phyloP scores from a whole-genome alignment of 2,797 vertebrate species.

The Hypotaenidia philippensis region DNA sequence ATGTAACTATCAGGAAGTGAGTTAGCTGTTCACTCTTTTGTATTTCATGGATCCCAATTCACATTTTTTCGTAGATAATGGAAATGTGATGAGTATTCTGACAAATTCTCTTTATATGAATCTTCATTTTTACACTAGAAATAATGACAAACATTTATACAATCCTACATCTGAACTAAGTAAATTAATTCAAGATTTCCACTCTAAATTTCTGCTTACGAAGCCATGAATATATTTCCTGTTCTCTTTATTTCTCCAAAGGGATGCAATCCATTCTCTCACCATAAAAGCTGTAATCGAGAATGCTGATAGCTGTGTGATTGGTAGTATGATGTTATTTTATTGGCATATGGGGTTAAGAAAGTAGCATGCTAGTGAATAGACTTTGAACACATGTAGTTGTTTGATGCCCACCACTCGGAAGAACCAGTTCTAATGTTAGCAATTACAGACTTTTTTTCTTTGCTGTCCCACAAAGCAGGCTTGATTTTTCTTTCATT shows the following conservation, averaged over 20 bases:
- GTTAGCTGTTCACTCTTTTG: conserved; percentile 37
- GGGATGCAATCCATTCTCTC: conserved; percentile 34
- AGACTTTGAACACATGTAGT: conserved; percentile 8
- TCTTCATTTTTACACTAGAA: conserved; percentile 49
- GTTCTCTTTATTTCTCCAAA: conserved; percentile 48
- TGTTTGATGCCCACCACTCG: conserved; percentile 12
- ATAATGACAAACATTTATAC: conserved; percentile 64
- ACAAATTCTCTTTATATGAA: conserved; percentile 10
- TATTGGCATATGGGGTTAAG: conserved; percentile 16
- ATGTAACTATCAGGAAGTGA: conserved; percentile 16
- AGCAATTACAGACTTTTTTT: not conserved
- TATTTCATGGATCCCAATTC: conserved; percentile 50
- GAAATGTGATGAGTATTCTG: conserved; percentile 35
- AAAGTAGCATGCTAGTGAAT: conserved; percentile 2
- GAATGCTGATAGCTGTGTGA: not conserved
- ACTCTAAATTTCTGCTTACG: conserved; percentile 38
- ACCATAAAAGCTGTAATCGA: conserved; percentile 33
- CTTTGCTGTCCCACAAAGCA: not conserved
- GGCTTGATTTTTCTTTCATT: conserved; percentile 31
- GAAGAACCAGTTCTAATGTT: not conserved
- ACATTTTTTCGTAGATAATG: conserved; percentile 47
- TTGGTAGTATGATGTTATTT: conserved; percentile 2
- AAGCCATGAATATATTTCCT: conserved; percentile 47
- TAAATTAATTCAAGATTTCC: conserved; percentile 59
- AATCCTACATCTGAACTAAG: conserved; percentile 37